phyloP scores from a whole-genome alignment of 2,888 invertebrate genomes.

The Polia nebulosa region DNA sequence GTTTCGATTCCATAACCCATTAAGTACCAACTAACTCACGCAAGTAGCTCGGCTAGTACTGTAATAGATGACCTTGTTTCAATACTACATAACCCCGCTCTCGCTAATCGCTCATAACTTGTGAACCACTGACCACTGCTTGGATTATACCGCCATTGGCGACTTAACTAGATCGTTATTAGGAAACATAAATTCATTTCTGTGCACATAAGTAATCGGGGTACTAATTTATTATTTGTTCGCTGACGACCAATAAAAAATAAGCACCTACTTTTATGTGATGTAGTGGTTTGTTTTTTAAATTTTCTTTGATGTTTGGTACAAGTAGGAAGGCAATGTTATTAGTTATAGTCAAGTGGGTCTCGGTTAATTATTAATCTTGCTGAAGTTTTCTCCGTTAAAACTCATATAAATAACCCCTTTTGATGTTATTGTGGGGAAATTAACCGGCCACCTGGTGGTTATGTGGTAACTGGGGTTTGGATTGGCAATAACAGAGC shows the following conservation, averaged over 20 bases:
- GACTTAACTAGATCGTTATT: constrained; percentile 39
- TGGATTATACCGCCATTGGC: constrained; percentile 10
- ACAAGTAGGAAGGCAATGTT: background rate
- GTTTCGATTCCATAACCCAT: no score
- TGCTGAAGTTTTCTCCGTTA: background rate
- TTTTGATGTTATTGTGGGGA: background rate
- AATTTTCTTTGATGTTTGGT: constrained; percentile 20
- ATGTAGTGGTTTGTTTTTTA: background rate
- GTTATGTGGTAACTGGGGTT: background rate
- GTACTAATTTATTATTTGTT: constrained; percentile 38
- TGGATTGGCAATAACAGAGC: no score
- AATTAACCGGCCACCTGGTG: background rate
- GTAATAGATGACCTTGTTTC: no score
- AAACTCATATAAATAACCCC: no score
- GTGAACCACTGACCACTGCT: constrained; percentile 11
- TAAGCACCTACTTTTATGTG: background rate
- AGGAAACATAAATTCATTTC: constrained; percentile 64
- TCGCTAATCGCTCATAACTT: constrained; percentile 24
- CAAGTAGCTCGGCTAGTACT: no score
- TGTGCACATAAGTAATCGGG: constrained; percentile 19
- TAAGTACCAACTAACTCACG: no score
- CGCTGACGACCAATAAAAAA: constrained; percentile 12
- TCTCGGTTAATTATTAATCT: background rate
- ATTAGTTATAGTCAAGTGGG: background rate
- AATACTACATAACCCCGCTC: no score